phyloP scores from a whole-genome alignment of 1,140 invertebrate species.

The Aradophagus sp. region DNA sequence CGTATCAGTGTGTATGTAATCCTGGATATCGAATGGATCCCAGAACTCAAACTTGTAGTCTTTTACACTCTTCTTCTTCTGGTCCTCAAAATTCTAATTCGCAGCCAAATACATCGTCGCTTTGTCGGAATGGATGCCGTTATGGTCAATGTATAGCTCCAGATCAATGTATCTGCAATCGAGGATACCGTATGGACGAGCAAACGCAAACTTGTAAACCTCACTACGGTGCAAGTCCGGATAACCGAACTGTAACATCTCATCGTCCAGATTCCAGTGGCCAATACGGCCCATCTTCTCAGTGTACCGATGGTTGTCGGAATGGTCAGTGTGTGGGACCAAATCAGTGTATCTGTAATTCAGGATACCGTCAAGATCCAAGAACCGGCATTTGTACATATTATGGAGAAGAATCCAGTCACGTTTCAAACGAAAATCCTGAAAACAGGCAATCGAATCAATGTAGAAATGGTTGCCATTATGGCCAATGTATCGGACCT shows the following conservation, averaged over 20 bases:
- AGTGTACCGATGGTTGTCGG: conserved; percentile 24
- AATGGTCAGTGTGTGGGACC: conserved; percentile 57
- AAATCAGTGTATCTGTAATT: conserved; percentile 57
- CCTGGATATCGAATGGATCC: conserved; percentile 47
- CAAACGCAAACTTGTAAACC: conserved; percentile 26
- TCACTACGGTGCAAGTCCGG: conserved; percentile 5
- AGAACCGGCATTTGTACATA: conserved; percentile 11
- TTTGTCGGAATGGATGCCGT: conserved; percentile 60
- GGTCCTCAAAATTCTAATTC: no score
- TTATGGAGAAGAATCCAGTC: no score
- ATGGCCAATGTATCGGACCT: conserved; percentile 60
- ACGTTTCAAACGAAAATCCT: no score
- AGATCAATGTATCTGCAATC: conserved; percentile 60
- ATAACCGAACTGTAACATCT: not conserved
- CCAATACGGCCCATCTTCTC: not conserved
- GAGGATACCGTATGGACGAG: conserved; percentile 49
- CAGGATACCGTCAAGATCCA: conserved; percentile 47
- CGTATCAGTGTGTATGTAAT: conserved; percentile 59
- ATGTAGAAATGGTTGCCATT: conserved; percentile 46
- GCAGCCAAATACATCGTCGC: conserved; percentile 43
- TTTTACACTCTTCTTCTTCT: no score
- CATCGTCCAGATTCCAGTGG: conserved; percentile 2
- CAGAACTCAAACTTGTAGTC: conserved; percentile 33
- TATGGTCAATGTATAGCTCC: conserved; percentile 60
- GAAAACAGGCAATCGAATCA: no score